A percentile compares a stretch with the other conserved stretches of the same genome.
Evolutionary conservation across 37 sponge, comb jelly and placozoan genomes (phyloP).

Genomic region (Beroe forskalii): DNA sequence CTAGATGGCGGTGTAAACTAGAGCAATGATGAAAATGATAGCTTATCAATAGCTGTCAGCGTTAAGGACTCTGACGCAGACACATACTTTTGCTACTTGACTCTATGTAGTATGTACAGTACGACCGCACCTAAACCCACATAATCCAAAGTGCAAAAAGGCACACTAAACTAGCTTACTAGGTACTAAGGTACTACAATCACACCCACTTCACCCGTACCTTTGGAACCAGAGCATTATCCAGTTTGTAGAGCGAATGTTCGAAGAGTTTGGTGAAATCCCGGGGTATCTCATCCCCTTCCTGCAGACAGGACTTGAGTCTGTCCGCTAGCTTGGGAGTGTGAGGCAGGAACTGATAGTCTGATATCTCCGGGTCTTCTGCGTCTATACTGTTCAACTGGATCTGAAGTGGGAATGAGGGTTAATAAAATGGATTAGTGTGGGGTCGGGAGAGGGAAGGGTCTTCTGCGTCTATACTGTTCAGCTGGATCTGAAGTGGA

Average conservation of each 20-base stretch:
- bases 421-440: background rate
- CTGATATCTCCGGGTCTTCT: slow-evolving; percentile 92
- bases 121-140: no score
- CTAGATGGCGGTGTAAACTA: no score
- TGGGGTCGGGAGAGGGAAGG: no score
- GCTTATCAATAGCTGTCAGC: no score
- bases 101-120: no score
- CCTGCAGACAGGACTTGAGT: slow-evolving; percentile 85
- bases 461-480: slow-evolving; percentile 93
- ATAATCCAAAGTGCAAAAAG: no score
- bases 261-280: slow-evolving; percentile 90
- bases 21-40: no score
- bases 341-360: slow-evolving; percentile 92
- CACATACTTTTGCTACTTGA: no score
- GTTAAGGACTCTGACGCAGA: no score
- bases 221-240: slow-evolving; percentile 84
- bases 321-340: slow-evolving; percentile 79
- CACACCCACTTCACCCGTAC: no score
- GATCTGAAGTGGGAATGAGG: slow-evolving; percentile 62
- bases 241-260: slow-evolving; percentile 77
- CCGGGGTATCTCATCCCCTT: slow-evolving; percentile 91
- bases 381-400: slow-evolving; percentile 90
- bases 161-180: no score
- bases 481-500: slow-evolving; percentile 72
- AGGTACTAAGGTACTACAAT: no score